Evolutionary conservation across 1,140 invertebrate species (phyloP), one percentile per base, ranked within the genome.

Genomic region (Heliconius melpomene): DNA sequence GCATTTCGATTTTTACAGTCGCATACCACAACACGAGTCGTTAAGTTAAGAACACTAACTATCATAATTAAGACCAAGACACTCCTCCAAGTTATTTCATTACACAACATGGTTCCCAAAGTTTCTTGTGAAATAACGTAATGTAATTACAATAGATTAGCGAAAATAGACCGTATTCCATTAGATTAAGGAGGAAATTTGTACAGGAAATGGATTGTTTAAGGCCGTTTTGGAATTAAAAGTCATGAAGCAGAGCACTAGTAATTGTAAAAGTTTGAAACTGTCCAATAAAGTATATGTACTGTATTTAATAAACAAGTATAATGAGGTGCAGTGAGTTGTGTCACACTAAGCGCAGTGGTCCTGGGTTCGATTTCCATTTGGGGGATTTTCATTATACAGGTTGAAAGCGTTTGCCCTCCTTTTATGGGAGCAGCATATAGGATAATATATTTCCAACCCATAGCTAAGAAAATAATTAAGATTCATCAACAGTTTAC

Each of bases 251-350:
- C 72, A 26, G 36, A 46, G 72, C 3, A 74, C n/a, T 50, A 26
- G 72, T 74, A 46, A 74, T 74, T 74, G 72, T 74, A 74, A 74
- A 74, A 74, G 72, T 74, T 74, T 74, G 8, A 32, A 74, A 74
- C 72, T 50, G 46, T 32, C 38, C 40, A 50, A 23, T 74, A 74
- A 46, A 46, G 46, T 74, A 50, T 38, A 73, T 46, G 26, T 73
- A 73, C 72, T 36, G 72, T 46, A 23, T 26, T 74, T 74, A 74
- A 74, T 50, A 46, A 18, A 26, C 46, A 50, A 40, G 13, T 74
- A 23, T 40, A 46, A 52, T 20, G 6, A 52, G 50, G 50, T 5
- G 7, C 50, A 7, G 7, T 20, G 7, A 20, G 2, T 18, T 7
- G 2, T 20, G 50, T 52, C 18, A 52, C 50, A 52, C 18, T 52